Conservation (phyloP, 2,113 vertebrate genomes). For the Ailurus styani region DNA sequence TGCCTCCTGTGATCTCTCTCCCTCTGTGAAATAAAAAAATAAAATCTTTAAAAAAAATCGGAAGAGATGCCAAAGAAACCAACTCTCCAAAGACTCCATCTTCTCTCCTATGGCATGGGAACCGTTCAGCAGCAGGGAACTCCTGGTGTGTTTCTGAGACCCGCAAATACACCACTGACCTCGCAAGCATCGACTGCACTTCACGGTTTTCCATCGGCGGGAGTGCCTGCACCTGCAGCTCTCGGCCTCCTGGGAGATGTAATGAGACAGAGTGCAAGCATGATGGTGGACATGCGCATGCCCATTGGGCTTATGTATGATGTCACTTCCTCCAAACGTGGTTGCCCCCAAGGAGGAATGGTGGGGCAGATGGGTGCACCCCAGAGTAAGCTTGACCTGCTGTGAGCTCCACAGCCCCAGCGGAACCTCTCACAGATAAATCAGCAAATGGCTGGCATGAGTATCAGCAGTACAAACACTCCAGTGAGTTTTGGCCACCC, state of each 20-base stretch:
- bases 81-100: slow-evolving; percentile 97
- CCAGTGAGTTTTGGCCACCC: slow-evolving; percentile 83
- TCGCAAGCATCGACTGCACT: slow-evolving; percentile 89
- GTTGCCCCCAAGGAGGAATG: slow-evolving; percentile 89
- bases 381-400: slow-evolving; percentile 92
- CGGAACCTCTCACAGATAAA: slow-evolving; percentile 96
- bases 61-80: slow-evolving; percentile 93
- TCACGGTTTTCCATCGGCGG: slow-evolving; percentile 93
- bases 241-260: slow-evolving; percentile 91
- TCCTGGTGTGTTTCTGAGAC: slow-evolving; percentile 93
- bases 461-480: slow-evolving; percentile 78
- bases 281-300: slow-evolving; percentile 96
- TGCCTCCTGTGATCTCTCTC: too few species aligned
- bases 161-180: slow-evolving; percentile 91
- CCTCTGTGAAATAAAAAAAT: too few species aligned
- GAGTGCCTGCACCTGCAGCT: slow-evolving; percentile 83
- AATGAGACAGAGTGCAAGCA: slow-evolving; percentile 90
- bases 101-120: slow-evolving; percentile 95
- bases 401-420: slow-evolving; percentile 86
- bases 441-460: slow-evolving; percentile 94
- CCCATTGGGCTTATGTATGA: slow-evolving; percentile 94
- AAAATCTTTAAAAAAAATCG: too few species aligned
- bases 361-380: slow-evolving; percentile 86
- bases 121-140: slow-evolving; percentile 87
- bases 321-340: slow-evolving; percentile 92